phyloP scores from a whole-genome alignment of 2,888 invertebrate genomes.

The Diaperis boleti region DNA sequence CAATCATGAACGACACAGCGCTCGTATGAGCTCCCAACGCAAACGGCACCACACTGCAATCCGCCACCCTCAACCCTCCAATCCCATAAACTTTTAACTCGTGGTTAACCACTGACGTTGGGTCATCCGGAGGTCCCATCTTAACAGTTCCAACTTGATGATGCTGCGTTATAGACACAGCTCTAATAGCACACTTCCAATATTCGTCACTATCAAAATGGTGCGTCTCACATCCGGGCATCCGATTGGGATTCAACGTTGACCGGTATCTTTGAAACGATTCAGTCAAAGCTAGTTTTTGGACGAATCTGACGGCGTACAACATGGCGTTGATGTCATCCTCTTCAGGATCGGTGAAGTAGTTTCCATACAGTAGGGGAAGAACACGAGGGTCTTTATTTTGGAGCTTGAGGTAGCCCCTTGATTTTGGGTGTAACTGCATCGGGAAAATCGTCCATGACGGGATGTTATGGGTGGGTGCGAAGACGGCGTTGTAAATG shows the following conservation, averaged over 20 bases:
- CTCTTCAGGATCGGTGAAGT: constrained; percentile 65
- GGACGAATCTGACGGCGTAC: constrained; percentile 70
- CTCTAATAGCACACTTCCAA: constrained; percentile 74
- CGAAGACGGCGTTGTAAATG: constrained; percentile 57
- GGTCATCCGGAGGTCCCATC: constrained; percentile 76
- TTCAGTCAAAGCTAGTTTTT: constrained; percentile 70
- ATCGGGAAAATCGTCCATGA: constrained; percentile 70
- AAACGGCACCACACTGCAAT: constrained; percentile 75
- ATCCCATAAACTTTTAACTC: constrained; percentile 74
- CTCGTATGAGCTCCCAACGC: constrained; percentile 76
- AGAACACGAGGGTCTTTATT: constrained; percentile 78
- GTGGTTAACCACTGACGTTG: constrained; percentile 73
- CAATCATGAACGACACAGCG: constrained; percentile 77
- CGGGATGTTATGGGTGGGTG: constrained; percentile 68
- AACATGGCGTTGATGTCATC: constrained; percentile 62
- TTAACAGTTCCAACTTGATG: constrained; percentile 71
- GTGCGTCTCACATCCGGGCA: constrained; percentile 23
- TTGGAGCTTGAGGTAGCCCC: constrained; percentile 75
- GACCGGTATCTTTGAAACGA: constrained; percentile 71
- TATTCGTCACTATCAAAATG: constrained; percentile 69
- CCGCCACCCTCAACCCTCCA: constrained; percentile 71
- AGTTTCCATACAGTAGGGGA: constrained; percentile 73
- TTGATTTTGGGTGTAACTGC: constrained; percentile 77
- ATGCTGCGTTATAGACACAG: constrained; percentile 49
- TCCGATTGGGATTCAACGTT: constrained; percentile 16